Evolutionary conservation across 2,797 vertebrate species (phyloP).

Genomic region (Corythornis leucogaster): DNA sequence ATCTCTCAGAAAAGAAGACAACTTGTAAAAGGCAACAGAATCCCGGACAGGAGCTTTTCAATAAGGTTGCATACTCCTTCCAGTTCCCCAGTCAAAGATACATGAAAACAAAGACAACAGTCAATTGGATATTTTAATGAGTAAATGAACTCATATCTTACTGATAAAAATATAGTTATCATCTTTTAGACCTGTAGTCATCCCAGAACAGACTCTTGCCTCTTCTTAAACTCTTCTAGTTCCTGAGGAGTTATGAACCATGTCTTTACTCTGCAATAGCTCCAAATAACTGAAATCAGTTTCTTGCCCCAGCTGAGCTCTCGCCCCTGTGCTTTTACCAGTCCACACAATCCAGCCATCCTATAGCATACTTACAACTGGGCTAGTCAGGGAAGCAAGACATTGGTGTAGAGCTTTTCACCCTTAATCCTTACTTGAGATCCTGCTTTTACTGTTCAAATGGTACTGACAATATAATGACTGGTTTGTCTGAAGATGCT

Average conservation of each 20-base stretch:
- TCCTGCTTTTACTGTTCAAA: not conserved
- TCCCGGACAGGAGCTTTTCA: accelerated
- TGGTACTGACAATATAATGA: not conserved
- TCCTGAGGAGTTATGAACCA: not conserved
- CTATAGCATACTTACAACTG: not conserved
- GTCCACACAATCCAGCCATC: not conserved
- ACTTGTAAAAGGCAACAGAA: not conserved
- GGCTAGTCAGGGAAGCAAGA: not conserved
- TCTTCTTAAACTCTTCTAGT: not conserved
- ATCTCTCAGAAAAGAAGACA: not conserved
- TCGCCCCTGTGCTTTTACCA: not conserved
- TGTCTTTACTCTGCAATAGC: not conserved
- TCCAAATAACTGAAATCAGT: not conserved
- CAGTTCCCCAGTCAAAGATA: not conserved
- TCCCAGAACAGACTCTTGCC: not conserved
- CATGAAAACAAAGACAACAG: not conserved
- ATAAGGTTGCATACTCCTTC: not conserved
- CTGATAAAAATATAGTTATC: not conserved
- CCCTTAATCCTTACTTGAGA: not conserved
- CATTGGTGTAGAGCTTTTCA: not conserved
- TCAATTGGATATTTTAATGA: not conserved
- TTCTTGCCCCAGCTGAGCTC: not conserved
- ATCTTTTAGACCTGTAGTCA: not conserved
- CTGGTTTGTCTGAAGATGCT: not conserved
- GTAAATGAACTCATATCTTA: not conserved